Percentiles rank a stretch among this genome's conserved stretches.
These are phyloP conservation scores for Catagonus wagneri DNA, from an alignment of 2,113 vertebrate genomes.

Conservation along the genomic window DNA sequence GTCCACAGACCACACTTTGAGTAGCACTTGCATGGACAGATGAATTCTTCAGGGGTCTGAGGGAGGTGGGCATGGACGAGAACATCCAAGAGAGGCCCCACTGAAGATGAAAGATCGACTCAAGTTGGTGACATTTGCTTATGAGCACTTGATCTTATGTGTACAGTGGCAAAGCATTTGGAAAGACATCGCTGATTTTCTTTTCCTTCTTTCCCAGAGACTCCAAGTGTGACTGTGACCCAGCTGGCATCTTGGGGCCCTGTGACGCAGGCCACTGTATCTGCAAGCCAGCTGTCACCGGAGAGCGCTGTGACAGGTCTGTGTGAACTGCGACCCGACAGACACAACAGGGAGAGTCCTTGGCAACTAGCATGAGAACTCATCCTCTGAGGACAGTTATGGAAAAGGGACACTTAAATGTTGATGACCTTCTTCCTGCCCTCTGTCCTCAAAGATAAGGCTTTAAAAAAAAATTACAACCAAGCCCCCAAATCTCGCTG, in stretches of 20 bases:
- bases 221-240: slow-evolving; percentile 85
- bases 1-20: not conserved
- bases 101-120: fast-evolving
- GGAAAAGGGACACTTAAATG: not conserved
- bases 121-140: not conserved
- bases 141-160: not conserved
- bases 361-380: not conserved
- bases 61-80: fast-evolving
- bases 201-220: slow-evolving; percentile 78
- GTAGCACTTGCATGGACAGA: not conserved
- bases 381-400: not conserved
- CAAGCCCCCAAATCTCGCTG: not conserved
- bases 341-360: not conserved
- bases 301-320: slow-evolving; percentile 88
- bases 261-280: slow-evolving; percentile 84
- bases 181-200: not conserved
- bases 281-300: slow-evolving; percentile 85
- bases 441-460: slow-evolving; percentile 1
- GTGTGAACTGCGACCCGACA: not conserved
- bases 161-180: not conserved
- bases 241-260: slow-evolving; percentile 74
- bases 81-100: not conserved
- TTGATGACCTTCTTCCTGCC: not conserved
- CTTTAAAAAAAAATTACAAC: not conserved
- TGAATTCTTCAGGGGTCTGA: not conserved